Base-by-base conservation (phyloP, 2,888 invertebrate genomes). In the Stegophylla sp. region DNA sequence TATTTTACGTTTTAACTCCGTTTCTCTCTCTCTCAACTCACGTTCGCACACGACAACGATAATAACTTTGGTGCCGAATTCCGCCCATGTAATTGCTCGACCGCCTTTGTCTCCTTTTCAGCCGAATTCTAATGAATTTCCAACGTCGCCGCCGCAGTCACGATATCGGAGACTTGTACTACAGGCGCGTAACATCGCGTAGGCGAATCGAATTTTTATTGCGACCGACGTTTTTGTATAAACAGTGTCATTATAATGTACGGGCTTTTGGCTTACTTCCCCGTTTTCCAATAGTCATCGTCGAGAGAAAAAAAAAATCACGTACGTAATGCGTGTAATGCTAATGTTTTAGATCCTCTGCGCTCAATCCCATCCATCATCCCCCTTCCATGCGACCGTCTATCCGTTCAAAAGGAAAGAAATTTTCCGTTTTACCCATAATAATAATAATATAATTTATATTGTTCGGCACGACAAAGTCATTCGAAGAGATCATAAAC, bases 111-210 rank as follows among this genome's bases (percentile, higher is more conserved):
- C 43, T 53, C 53, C 45, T 59, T 77, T 77, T 67, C 76, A 12
- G 56, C 43, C 41, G 76, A 77, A 67, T 77, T 77, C 53, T 77
- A 77, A 77, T 56, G 76, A 77, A 77, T 77, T 77, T 45, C 67
- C 53, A 59, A 45, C 76, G 66, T 43, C 56, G 34, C 41, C 56
- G 15, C 34, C 41, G 43, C 26, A 43, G 76, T 76, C 64, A 77
- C 67, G 77, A 77, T 77, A 77, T 56, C 66, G 53, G 53, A 66
- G 66, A 76, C 66, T 64, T 53, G 53, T 76, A 66, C 64, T 76
- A 66, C 64, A n/a, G 15, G 23, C 13, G 23, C 72, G 23, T 43
- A 45, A 51, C 34, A 67, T 5, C n/a, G n/a, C n/a, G 48, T 48
- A 23, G 28, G 34, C 41, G 71, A 71, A 53, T 53, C 41, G 71